Evolutionary conservation across 2,797 vertebrate species (phyloP).

Genomic region (Scolopax bukidnonensis): DNA sequence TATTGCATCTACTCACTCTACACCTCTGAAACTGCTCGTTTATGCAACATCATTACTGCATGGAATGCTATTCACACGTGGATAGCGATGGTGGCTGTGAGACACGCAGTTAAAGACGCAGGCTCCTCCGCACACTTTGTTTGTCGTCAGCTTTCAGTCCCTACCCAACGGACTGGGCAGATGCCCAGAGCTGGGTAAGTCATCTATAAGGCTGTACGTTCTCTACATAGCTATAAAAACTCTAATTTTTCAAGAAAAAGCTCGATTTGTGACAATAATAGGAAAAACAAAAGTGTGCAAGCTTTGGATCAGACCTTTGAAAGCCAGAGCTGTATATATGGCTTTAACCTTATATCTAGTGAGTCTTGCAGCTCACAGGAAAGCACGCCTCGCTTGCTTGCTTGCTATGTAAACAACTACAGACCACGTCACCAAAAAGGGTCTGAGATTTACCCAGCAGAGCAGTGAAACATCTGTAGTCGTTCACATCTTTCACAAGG

Average conservation of each 20-base stretch:
- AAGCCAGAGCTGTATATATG: background rate
- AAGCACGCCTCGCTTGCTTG: background rate
- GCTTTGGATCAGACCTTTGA: background rate
- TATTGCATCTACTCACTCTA: background rate
- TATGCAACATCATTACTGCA: background rate
- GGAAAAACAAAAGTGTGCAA: rapidly evolving
- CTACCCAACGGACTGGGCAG: background rate
- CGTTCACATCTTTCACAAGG: conserved; percentile 46
- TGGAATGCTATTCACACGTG: background rate
- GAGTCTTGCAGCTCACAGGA: background rate
- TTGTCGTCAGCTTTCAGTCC: background rate
- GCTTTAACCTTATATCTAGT: background rate
- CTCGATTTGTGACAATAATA: background rate
- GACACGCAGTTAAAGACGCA: background rate
- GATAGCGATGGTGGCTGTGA: rapidly evolving
- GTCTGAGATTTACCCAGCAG: conserved; percentile 24
- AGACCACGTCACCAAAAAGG: conserved; percentile 12
- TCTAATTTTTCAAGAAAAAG: background rate
- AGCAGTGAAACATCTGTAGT: conserved; percentile 21
- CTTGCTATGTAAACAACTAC: conserved; percentile 18
- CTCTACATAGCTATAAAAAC: background rate
- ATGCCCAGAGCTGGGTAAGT: rapidly evolving
- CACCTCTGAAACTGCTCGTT: background rate
- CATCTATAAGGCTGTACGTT: background rate
- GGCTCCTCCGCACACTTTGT: background rate